Evolutionary conservation across 2,113 vertebrate genomes (phyloP), one percentile per base, ranked within the genome.

Genomic region (Indicator indicator): DNA sequence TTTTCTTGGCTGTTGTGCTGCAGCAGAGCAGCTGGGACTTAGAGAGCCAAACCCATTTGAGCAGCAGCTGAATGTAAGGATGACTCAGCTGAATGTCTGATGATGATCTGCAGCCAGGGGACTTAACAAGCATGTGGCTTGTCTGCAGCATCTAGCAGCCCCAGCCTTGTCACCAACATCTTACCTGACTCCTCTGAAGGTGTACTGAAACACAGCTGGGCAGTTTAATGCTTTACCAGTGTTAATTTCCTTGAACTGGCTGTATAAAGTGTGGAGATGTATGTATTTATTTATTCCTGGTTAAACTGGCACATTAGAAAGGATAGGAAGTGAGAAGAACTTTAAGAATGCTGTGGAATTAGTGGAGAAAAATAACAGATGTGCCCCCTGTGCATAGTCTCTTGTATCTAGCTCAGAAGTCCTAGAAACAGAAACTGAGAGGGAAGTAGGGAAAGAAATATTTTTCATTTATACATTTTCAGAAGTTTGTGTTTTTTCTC

Each of bases 71-170:
- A 85, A 86, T 38, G 83, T 93, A 77, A 96, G 94, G 90, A 89
- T 97, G 96, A 97, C 91, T 95, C 93, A 80, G 96, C 95, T 88
- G 63, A 80, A 77, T 86, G 78, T 79, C 86, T 46, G 64, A 55
- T 85, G 79, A 90, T 40, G 63, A 67, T 87, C 20, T 8, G 64
- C 54, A n/a, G 67, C 8, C 42, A 42, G 91, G 90, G 81, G 79
- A 67, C 42, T 58, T 40, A 18, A 12, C 58, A 8, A 75, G 30
- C 18, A 0, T 33, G 81, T 75, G 74, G 44, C 19, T 79, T 26
- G 11, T n/a, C 44, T 28, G 7, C 46, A 60, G 56, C 1, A 0
- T 55, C 54, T 75, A 60, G 1, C 56, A 56, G 80, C 69, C 2
- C 0, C 88, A 38, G 73, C 56, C 58, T 54, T 20, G 24, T 63